These are phyloP conservation scores for Buceros bicornis DNA, from an alignment of 2,797 vertebrate species.

Conservation along the genomic window DNA sequence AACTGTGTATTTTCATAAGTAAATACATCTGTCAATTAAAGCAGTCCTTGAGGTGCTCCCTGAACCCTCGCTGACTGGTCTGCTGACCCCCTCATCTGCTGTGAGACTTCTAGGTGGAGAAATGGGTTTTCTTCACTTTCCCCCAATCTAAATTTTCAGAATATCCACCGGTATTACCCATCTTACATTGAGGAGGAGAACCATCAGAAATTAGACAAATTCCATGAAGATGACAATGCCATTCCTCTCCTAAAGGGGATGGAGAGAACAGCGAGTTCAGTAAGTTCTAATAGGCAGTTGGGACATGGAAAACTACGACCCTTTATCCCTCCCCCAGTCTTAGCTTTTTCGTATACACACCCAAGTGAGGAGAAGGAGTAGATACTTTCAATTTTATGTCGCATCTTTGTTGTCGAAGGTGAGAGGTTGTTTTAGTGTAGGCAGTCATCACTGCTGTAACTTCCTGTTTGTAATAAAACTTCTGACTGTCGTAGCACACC, in stretches of 20 bases:
- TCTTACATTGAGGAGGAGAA: neutral
- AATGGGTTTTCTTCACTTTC: neutral
- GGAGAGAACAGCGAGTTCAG: neutral
- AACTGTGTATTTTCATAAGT: neutral
- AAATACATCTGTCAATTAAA: neutral
- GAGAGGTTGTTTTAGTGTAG: neutral
- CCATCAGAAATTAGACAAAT: neutral
- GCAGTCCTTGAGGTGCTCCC: neutral
- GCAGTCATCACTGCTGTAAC: neutral
- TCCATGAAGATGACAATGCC: neutral
- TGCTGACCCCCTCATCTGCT: neutral
- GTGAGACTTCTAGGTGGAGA: neutral
- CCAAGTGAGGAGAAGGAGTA: neutral
- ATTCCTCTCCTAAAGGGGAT: neutral
- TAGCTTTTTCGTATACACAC: neutral
- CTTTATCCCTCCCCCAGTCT: neutral
- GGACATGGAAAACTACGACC: neutral
- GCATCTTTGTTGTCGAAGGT: neutral
- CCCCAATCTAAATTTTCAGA: neutral
- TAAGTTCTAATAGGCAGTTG: neutral
- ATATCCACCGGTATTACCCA: accelerated
- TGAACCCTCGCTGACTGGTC: neutral
- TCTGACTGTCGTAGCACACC: neutral
- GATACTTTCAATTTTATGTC: neutral
- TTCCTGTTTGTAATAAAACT: neutral